Evolutionary conservation across 2,888 invertebrate species (phyloP).

Genomic region (Oscheius sp.): DNA sequence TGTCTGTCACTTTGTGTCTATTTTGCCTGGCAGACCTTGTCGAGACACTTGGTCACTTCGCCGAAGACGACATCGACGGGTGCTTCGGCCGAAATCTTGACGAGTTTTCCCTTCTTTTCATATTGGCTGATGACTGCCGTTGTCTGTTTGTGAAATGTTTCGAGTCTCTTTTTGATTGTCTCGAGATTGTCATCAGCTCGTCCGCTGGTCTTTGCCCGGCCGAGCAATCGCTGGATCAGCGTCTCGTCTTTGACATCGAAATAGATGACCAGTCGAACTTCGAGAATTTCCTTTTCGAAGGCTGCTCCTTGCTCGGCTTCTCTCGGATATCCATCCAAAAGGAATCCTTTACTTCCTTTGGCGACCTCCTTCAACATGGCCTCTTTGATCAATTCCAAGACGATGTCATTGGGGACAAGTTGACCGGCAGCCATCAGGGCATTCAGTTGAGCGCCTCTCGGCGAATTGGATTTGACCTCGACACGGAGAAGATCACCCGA

Average conservation of each 20-base stretch:
- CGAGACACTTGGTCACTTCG: constrained; percentile 63
- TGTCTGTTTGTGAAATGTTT: constrained; percentile 89
- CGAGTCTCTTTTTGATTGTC: constrained; percentile 88
- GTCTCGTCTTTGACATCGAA: constrained; percentile 86
- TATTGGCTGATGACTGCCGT: constrained; percentile 87
- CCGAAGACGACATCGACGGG: constrained; percentile 69
- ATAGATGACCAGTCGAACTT: constrained; percentile 82
- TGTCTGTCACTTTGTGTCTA: too few relatives aligned
- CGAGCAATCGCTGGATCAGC: constrained; percentile 82
- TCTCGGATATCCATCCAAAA: constrained; percentile 93
- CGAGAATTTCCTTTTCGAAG: constrained; percentile 87
- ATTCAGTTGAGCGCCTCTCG: constrained; percentile 75
- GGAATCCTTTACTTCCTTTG: constrained; percentile 83
- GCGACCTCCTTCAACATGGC: constrained; percentile 81
- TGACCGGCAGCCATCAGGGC: constrained; percentile 83
- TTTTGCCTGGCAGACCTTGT: constrained; percentile 42
- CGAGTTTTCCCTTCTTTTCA: constrained; percentile 81
- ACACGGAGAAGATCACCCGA: constrained; percentile 77
- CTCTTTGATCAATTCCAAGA: constrained; percentile 83
- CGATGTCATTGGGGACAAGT: constrained; percentile 83
- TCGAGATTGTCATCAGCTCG: constrained; percentile 93
- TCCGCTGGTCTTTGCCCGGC: constrained; percentile 84
- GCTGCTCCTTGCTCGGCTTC: constrained; percentile 86
- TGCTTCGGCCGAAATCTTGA: constrained; percentile 67
- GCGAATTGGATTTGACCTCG: constrained; percentile 78